Percentiles rank a stretch among this genome's conserved stretches.
phyloP scores from a whole-genome alignment of 2,797 vertebrate species.

The Bucorvus abyssinicus region DNA sequence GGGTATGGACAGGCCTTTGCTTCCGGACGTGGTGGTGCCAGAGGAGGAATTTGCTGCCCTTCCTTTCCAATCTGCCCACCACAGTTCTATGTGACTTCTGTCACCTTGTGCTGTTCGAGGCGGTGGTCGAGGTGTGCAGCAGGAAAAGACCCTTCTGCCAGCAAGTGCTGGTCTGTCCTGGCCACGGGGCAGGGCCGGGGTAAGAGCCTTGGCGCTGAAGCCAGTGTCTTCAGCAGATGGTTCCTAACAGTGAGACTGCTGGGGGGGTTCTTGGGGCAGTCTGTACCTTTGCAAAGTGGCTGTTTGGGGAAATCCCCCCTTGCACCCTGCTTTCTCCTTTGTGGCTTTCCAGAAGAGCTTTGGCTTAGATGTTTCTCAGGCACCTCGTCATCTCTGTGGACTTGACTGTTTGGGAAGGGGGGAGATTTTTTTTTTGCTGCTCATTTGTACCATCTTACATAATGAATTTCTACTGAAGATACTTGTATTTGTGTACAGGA shows the following conservation, averaged over 20 bases:
- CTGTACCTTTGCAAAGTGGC: not conserved
- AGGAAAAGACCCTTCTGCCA: not conserved
- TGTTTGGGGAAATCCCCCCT: not conserved
- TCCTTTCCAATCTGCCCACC: not conserved
- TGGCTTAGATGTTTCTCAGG: not conserved
- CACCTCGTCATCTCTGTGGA: not conserved
- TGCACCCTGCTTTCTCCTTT: not conserved
- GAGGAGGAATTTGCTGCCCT: not conserved
- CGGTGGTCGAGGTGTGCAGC: not conserved
- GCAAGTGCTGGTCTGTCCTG: not conserved
- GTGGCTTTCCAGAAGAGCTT: not conserved
- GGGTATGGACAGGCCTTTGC: not conserved
- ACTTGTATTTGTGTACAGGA: not conserved
- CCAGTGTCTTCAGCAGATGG: not conserved
- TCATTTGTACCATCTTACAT: not conserved
- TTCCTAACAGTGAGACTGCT: not conserved
- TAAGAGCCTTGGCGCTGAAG: not conserved
- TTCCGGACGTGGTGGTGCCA: not conserved
- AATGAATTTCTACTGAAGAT: not conserved
- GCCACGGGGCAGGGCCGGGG: accelerated
- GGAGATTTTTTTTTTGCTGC: not conserved
- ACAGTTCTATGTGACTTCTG: not conserved
- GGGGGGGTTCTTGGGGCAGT: not conserved
- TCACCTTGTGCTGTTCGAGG: not conserved
- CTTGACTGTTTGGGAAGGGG: no score